Conservation (phyloP, 2,797 vertebrate species). For the Phataginus tricuspis region DNA sequence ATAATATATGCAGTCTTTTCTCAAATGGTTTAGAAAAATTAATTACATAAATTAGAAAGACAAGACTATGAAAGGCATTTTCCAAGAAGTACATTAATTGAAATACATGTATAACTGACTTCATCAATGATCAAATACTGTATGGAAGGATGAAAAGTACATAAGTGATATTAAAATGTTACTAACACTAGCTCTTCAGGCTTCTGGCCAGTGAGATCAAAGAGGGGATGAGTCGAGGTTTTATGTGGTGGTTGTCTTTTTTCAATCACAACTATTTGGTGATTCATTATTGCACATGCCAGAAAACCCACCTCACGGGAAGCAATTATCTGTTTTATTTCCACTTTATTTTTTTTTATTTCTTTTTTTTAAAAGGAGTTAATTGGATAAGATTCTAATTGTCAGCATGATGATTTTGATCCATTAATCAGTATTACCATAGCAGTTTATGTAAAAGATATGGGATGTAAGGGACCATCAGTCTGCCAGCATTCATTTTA, state of each 20-base stretch:
- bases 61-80: neutral
- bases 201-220: neutral
- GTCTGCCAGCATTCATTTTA: neutral
- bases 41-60: neutral
- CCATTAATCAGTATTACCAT: neutral
- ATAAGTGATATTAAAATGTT: neutral
- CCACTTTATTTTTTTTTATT: neutral
- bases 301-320: constrained; percentile 15
- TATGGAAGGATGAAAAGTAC: neutral
- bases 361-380: neutral
- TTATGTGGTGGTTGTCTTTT: constrained; percentile 26
- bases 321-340: neutral
- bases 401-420: neutral
- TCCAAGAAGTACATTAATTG: neutral
- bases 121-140: neutral
- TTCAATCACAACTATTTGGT: neutral
- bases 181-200: neutral
- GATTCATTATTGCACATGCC: constrained; percentile 51
- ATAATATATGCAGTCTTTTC: neutral
- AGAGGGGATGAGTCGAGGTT: neutral
- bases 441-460: neutral
- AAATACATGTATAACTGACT: neutral
- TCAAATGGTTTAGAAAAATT: constrained; percentile 1
- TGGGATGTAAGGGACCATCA: neutral
- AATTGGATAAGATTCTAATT: neutral